Percentiles rank a stretch among this genome's conserved stretches.
Evolutionary conservation across 2,113 vertebrate species (phyloP).

Genomic region (Calidris pygmaea): DNA sequence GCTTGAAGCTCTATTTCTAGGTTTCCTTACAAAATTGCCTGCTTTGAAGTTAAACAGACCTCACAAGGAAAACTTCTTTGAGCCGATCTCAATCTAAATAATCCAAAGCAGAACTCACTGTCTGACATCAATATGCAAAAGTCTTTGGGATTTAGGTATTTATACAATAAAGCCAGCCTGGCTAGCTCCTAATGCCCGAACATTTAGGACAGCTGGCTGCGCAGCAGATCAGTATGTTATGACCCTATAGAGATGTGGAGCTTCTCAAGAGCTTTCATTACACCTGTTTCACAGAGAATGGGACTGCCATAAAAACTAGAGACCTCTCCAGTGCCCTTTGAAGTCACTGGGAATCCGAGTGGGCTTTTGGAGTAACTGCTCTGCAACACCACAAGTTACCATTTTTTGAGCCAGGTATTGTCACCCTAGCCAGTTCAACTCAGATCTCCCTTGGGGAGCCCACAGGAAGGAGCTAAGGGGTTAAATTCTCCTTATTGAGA

Average conservation of each 20-base stretch:
- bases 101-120: neutral
- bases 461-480: neutral
- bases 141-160: neutral
- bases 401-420: neutral
- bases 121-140: neutral
- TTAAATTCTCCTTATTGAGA: neutral
- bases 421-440: neutral
- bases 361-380: neutral
- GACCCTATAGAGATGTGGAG: neutral
- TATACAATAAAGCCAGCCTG: neutral
- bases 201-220: neutral
- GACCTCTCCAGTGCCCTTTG: neutral
- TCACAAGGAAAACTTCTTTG: conserved; percentile 7
- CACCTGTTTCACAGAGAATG: neutral
- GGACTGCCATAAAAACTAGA: neutral
- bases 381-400: neutral
- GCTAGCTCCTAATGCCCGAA: neutral
- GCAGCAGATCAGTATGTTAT: neutral
- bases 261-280: neutral
- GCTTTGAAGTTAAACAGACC: conserved; percentile 22
- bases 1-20: conserved; percentile 26
- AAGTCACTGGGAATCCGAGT: neutral
- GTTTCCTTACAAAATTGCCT: conserved; percentile 17
- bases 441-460: neutral
- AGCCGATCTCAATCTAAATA: neutral